These are phyloP conservation scores for Phasia obesa DNA, from an alignment of 2,888 invertebrate species.

Conservation along the genomic window DNA sequence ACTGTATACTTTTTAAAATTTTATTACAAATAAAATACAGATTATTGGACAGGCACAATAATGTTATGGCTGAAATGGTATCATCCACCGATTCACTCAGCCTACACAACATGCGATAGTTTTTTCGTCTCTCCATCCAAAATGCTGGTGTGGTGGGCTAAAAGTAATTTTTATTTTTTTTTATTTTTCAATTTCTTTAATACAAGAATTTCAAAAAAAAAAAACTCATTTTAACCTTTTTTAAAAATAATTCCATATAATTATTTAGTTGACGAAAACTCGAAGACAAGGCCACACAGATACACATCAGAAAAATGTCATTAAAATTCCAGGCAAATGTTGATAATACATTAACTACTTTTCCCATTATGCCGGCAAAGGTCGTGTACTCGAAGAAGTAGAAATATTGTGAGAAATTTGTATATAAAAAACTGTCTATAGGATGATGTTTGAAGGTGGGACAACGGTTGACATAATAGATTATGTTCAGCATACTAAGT, in stretches of 20 bases:
- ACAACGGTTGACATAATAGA: conserved; percentile 80
- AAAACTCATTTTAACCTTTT: conserved; percentile 79
- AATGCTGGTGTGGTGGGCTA: conserved; percentile 79
- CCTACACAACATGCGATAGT: conserved; percentile 83
- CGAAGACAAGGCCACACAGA: conserved; percentile 87
- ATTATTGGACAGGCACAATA: conserved; percentile 84
- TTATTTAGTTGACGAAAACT: conserved; percentile 86
- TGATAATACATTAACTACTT: conserved; percentile 84
- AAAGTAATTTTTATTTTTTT: conserved; percentile 6
- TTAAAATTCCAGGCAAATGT: conserved; percentile 90
- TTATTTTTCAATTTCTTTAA: not conserved
- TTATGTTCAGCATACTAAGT: conserved; percentile 85
- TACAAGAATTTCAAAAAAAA: not conserved
- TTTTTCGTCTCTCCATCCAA: conserved; percentile 84
- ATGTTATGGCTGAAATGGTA: conserved; percentile 83
- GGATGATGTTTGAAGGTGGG: conserved; percentile 75
- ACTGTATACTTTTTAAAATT: conserved; percentile 84
- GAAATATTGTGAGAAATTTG: conserved; percentile 76
- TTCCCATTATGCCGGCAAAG: conserved; percentile 76
- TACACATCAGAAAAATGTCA: conserved; percentile 87
- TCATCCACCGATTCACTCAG: conserved; percentile 83
- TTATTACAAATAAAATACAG: conserved; percentile 85
- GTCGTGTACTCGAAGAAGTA: conserved; percentile 75
- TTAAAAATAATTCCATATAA: conserved; percentile 82
- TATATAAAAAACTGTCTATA: conserved; percentile 76